Evolutionary conservation across 1,140 invertebrate species (phyloP).

Genomic region (Andricus grossulariae): DNA sequence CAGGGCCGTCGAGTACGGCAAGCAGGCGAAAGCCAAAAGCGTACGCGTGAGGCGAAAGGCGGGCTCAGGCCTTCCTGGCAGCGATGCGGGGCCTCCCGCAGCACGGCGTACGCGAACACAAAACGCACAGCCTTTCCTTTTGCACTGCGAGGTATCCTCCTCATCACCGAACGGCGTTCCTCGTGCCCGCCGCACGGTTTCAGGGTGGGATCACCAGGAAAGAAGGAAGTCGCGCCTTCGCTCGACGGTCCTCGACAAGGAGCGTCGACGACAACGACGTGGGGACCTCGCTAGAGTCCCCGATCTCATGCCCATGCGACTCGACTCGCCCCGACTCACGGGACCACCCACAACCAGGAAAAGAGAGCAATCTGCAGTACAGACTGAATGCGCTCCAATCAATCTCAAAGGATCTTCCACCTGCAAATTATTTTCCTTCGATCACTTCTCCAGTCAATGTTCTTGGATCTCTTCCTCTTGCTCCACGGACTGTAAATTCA

Average conservation of each 20-base stretch:
- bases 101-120: slow-evolving; percentile 60
- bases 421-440: slow-evolving; percentile 35
- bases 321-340: slow-evolving; percentile 62
- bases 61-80: slow-evolving; percentile 63
- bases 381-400: slow-evolving; percentile 28
- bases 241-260: slow-evolving; percentile 27
- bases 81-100: slow-evolving; percentile 67
- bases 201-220: slow-evolving; percentile 23
- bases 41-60: slow-evolving; percentile 45
- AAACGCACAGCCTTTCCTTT: slow-evolving; percentile 44
- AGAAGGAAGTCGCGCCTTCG: slow-evolving; percentile 11
- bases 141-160: slow-evolving; percentile 39
- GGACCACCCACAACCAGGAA: slow-evolving; percentile 60
- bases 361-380: slow-evolving; percentile 44
- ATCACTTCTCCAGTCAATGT: slow-evolving; percentile 25
- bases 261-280: slow-evolving; percentile 50
- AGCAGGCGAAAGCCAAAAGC: slow-evolving; percentile 40
- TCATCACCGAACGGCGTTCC: slow-evolving; percentile 21
- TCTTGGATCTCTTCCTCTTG: slow-evolving; percentile 36
- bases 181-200: not conserved
- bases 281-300: slow-evolving; percentile 64
- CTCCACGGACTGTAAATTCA: slow-evolving; percentile 27
- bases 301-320: slow-evolving; percentile 68
- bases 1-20: slow-evolving; percentile 32
- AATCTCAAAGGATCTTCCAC: not conserved